Conservation (phyloP, 1,140 invertebrate genomes). For the Copidosoma floridanum region DNA sequence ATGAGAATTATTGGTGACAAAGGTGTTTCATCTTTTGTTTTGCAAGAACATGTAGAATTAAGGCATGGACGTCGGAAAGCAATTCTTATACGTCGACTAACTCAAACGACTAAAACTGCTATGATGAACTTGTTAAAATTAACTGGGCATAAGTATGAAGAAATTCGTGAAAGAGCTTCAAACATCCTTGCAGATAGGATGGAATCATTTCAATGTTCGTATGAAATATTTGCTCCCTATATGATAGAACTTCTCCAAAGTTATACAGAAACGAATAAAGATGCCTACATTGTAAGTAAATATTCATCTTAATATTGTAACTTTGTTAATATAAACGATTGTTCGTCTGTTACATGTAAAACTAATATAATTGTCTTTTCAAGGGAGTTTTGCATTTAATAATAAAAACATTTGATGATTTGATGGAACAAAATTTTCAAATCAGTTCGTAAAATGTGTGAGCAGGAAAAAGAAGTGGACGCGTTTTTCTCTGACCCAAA, state of each 20-base stretch:
- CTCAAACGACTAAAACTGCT: slow-evolving; percentile 62
- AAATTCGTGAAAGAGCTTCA: slow-evolving; percentile 68
- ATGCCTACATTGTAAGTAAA: slow-evolving; percentile 68
- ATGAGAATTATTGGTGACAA: slow-evolving; percentile 63
- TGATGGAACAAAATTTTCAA: no score
- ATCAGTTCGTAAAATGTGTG: no score
- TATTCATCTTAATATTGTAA: no score
- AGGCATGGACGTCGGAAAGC: no score
- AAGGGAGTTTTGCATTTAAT: no score
- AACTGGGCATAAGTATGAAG: slow-evolving; percentile 68
- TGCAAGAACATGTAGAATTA: no score
- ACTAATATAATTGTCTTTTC: no score
- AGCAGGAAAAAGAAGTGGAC: slow-evolving; percentile 65
- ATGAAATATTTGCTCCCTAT: slow-evolving; percentile 59
- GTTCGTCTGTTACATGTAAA: no score
- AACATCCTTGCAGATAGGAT: slow-evolving; percentile 56
- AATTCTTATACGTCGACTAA: no score
- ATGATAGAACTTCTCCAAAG: slow-evolving; percentile 63
- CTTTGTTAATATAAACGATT: no score
- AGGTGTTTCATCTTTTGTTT: no score
- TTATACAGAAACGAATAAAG: slow-evolving; percentile 64
- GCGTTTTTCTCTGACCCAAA: slow-evolving; percentile 68
- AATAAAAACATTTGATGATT: no score
- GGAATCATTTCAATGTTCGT: slow-evolving; percentile 63
- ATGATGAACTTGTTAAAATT: slow-evolving; percentile 66